phyloP scores from a whole-genome alignment of 2,113 vertebrate genomes.

The Caranx ignobilis region DNA sequence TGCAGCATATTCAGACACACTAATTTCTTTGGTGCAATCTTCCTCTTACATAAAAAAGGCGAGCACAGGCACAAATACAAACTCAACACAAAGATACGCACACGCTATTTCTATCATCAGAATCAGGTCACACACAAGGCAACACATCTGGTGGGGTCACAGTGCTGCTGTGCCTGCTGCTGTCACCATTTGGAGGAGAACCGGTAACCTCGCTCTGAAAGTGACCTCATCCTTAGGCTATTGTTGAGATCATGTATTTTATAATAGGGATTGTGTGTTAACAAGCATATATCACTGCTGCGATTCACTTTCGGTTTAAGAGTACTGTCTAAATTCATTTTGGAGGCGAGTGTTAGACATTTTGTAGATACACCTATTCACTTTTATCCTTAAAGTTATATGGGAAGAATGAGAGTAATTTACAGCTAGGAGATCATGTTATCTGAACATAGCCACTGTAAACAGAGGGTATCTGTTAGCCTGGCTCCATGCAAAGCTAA shows the following conservation, averaged over 20 bases:
- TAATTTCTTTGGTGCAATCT: neutral
- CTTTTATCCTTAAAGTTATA: neutral
- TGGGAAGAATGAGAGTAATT: neutral
- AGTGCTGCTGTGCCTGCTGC: conserved; percentile 29
- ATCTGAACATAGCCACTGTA: too few relatives aligned
- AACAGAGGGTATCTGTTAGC: neutral
- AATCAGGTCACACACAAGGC: conserved; percentile 58
- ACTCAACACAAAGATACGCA: conserved; percentile 9
- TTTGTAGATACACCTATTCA: neutral
- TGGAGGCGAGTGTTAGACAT: neutral
- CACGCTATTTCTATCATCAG: conserved; percentile 66
- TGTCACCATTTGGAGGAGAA: conserved; percentile 29
- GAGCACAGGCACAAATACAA: conserved; percentile 10
- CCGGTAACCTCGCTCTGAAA: conserved; percentile 25
- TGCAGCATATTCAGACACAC: conserved; percentile 11
- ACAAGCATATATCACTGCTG: neutral
- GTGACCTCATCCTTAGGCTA: neutral
- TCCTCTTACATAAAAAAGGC: conserved; percentile 1
- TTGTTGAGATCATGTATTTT: conserved; percentile 5
- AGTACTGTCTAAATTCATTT: neutral
- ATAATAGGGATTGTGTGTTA: neutral
- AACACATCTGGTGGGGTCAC: conserved; percentile 43
- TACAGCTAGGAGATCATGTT: neutral
- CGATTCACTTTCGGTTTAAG: neutral
- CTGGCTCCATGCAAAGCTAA: neutral